Evolutionary conservation across 2,888 invertebrate species (phyloP).

Genomic region (Chalcis sispes): DNA sequence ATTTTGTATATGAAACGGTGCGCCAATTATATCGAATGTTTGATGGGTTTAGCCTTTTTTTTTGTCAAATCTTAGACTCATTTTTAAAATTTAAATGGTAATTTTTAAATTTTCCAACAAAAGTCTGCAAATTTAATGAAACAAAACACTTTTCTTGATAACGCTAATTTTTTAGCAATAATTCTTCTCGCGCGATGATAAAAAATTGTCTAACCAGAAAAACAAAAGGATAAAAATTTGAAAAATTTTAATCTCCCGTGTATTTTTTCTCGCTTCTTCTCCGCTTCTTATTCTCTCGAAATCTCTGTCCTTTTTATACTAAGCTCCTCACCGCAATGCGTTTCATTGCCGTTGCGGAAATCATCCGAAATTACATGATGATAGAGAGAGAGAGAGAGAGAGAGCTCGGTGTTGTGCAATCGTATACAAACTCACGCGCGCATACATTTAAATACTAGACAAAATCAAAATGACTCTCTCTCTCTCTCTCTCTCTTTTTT

Average conservation of each 20-base stretch:
- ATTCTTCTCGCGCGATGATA: neutral
- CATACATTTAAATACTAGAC: neutral
- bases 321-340: conserved; percentile 44
- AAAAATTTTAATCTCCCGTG: conserved; percentile 45
- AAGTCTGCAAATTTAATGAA: too few species aligned
- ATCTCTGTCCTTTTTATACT: neutral
- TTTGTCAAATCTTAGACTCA: too few species aligned
- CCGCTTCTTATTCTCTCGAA: neutral
- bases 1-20: too few species aligned
- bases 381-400: too few species aligned
- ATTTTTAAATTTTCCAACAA: neutral
- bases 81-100: too few species aligned
- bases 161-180: neutral
- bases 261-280: conserved; percentile 24
- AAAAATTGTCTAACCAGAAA: neutral
- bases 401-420: neutral
- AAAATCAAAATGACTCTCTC: neutral
- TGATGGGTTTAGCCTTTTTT: too few species aligned
- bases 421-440: neutral
- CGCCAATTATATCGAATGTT: too few species aligned
- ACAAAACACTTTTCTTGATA: too few species aligned
- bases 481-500: neutral
- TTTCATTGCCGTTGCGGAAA: conserved; percentile 58
- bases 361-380: conserved; percentile 58
- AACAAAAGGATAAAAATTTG: neutral